Base-by-base conservation (phyloP, 64 coral and sea anemone genomes). In the Exaiptasia diaphana region DNA sequence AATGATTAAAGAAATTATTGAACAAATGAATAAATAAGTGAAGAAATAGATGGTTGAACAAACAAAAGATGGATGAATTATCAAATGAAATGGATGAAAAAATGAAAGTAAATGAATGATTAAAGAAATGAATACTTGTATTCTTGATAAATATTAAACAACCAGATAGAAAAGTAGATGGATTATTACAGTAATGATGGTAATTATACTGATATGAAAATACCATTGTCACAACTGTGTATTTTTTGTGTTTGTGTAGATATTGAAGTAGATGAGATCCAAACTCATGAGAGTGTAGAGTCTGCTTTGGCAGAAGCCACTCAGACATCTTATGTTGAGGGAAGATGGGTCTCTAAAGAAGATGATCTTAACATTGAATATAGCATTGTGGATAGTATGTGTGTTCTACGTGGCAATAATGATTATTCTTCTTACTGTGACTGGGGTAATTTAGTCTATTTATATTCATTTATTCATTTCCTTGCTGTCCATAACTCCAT, bases 251-350 rank as follows among this genome's bases (percentile, higher is more conserved):
- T 65, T 65, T 35, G 15, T 11, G 8, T 7, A 65, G 61, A 65
- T 65, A n/a, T 65, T 37, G 61, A 65, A 3, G 61, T 65, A 4
- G 30, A 37, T 71, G 27, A 73, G 44, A 81, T 58, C 26, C 50
- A 78, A 63, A 38, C 34, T 56, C 58, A 79, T 17, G 68, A 85
- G 41, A 99, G 76, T 65, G 74, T 86, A 40, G 89, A 99, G 58
- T 88, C 74, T 30, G 85, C 81, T 4, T 74, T 99, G 11, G 90
- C 89, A 4, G 95, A 99, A 71, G 95, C 95, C 18, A 99, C 95
- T 14, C 85, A 85, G 13, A 99, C 90, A 0, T 99, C 95, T 2
- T 99, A 99, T 32, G 69, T 99, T 42, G 79, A 93, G 48, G 95
- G 95, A 35, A 78, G 83, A 17, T 99, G 95, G 95, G 72, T 99